Conservation (phyloP, 2,888 invertebrate genomes). For the Hirtodrosophila alboralis region DNA sequence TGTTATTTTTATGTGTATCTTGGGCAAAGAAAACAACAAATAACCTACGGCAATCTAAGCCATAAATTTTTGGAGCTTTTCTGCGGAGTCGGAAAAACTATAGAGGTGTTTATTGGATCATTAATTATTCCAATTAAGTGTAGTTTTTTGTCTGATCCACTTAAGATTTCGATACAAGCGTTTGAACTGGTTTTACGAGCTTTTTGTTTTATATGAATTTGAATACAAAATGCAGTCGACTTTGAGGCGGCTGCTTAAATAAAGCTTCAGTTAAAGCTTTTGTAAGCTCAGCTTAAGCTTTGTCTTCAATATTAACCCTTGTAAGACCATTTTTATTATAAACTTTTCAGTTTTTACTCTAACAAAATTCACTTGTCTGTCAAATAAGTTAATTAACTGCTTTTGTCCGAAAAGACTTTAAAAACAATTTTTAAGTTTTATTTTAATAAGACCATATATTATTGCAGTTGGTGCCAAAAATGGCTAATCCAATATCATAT, state of each 20-base stretch:
- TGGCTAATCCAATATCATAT: not conserved
- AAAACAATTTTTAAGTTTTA: conserved; percentile 3
- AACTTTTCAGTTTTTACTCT: not conserved
- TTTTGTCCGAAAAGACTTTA: conserved; percentile 6
- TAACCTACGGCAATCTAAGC: conserved; percentile 8
- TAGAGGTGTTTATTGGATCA: too few relatives aligned
- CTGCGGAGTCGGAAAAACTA: too few relatives aligned
- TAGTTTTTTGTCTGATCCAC: conserved; percentile 34
- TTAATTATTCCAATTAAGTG: conserved; percentile 15
- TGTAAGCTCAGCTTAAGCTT: conserved; percentile 12
- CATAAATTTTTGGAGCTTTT: conserved; percentile 7
- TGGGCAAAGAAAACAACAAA: conserved; percentile 14
- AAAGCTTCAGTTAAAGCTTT: conserved; percentile 9
- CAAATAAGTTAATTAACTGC: conserved; percentile 17
- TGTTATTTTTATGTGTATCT: conserved; percentile 8
- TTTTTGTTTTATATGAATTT: not conserved
- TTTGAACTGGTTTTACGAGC: conserved; percentile 5
- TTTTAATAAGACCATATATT: conserved; percentile 3
- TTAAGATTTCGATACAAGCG: conserved; percentile 13
- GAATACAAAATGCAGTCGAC: conserved; percentile 1
- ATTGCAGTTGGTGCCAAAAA: not conserved
- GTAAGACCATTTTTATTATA: not conserved
- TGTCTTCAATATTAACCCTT: conserved; percentile 16
- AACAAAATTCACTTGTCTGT: too few relatives aligned
- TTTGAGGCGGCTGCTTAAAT: conserved; percentile 18